These are phyloP conservation scores for Xerus rutilus DNA, from an alignment of 2,797 vertebrate genomes.

Conservation along the genomic window DNA sequence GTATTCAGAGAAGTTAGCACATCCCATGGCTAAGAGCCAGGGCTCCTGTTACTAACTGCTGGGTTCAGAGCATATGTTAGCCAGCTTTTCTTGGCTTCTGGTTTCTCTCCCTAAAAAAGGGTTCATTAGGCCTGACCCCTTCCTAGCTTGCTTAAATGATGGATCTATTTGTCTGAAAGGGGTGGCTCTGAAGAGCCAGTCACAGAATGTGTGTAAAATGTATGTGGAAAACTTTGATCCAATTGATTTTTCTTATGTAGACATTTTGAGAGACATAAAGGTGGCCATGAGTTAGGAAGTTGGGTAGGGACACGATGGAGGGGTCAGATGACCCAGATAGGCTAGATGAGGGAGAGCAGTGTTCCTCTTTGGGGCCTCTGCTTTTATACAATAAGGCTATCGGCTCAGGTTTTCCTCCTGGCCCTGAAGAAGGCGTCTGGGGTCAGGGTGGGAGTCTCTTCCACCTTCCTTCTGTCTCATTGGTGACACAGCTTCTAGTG, in stretches of 20 bases:
- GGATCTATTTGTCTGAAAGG: not conserved
- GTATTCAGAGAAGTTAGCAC: not conserved
- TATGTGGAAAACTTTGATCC: too few species aligned
- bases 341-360: not conserved
- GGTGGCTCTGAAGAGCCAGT: not conserved
- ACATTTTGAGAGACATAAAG: not conserved
- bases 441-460: too few species aligned
- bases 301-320: fast-evolving
- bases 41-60: not conserved
- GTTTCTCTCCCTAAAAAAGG: not conserved
- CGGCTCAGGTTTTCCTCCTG: not conserved
- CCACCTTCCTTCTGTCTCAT: not conserved
- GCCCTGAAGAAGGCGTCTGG: not conserved
- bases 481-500: not conserved
- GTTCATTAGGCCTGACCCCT: not conserved
- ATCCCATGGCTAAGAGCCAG: not conserved
- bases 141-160: not conserved
- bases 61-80: not conserved
- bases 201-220: not conserved
- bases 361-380: too few species aligned
- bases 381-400: not conserved
- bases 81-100: not conserved
- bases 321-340: not conserved
- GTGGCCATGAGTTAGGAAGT: not conserved
- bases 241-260: not conserved